Percentiles rank a stretch among this genome's conserved stretches.
Evolutionary conservation across 2,113 vertebrate genomes (phyloP).

Genomic region (Pituophis catenifer): DNA sequence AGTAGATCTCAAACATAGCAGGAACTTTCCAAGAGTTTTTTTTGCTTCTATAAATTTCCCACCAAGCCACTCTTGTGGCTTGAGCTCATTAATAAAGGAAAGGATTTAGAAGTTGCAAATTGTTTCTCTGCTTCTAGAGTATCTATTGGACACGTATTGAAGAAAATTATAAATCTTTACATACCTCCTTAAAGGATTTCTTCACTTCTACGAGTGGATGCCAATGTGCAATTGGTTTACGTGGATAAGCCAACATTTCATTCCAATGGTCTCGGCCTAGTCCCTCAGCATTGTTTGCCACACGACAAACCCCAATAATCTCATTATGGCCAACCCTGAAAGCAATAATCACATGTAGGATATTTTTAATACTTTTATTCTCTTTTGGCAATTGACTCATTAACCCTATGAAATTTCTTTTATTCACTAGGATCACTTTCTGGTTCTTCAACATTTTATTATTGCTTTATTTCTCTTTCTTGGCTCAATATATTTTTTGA

Average conservation of each 20-base stretch:
- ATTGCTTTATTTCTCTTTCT: not conserved
- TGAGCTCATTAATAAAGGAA: not conserved
- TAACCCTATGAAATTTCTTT: not conserved
- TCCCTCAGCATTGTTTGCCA: slow-evolving; percentile 86
- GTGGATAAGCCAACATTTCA: slow-evolving; percentile 95
- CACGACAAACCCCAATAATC: slow-evolving; percentile 91
- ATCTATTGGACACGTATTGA: not conserved
- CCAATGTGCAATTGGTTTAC: slow-evolving; percentile 98
- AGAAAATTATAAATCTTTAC: slow-evolving; percentile 42
- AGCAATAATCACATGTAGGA: not conserved
- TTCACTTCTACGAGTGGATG: slow-evolving; percentile 93
- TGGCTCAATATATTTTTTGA: not conserved
- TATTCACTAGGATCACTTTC: not conserved
- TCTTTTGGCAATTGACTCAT: not conserved
- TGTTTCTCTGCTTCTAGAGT: not conserved
- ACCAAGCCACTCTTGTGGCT: not conserved
- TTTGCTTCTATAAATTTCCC: not conserved
- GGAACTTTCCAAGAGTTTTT: not conserved
- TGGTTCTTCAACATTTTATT: not conserved
- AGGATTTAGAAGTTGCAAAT: not conserved
- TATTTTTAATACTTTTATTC: not conserved
- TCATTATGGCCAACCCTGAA: slow-evolving; percentile 96
- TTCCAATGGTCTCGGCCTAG: slow-evolving; percentile 98
- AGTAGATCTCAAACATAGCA: not conserved
- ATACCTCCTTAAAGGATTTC: slow-evolving; percentile 95